A percentile compares a stretch with the other conserved stretches of the same genome.
Evolutionary conservation across 2,888 invertebrate genomes (phyloP).

Genomic region (Hyposoter dolosus): DNA sequence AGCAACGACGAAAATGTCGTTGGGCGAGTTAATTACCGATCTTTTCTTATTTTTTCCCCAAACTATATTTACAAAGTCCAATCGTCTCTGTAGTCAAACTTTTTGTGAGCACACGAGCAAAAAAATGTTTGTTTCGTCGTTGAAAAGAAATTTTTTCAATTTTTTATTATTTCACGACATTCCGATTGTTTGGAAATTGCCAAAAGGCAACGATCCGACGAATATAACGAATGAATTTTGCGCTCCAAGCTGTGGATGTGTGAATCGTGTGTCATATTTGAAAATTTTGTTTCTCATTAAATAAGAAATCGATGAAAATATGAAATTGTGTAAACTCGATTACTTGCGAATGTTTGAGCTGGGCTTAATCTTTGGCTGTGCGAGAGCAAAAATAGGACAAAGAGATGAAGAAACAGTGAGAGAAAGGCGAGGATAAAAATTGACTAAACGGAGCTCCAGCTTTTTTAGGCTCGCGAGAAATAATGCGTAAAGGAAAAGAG

Average conservation of each 20-base stretch:
- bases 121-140: too few relatives aligned
- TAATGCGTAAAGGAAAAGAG: conserved; percentile 10
- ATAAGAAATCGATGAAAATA: not conserved
- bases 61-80: too few relatives aligned
- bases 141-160: too few relatives aligned
- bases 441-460: not conserved
- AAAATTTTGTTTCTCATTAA: not conserved
- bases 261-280: conserved; percentile 5
- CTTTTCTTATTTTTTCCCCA: not conserved
- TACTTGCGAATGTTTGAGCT: not conserved
- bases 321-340: not conserved
- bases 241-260: not conserved
- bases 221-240: not conserved
- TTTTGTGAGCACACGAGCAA: too few relatives aligned
- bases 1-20: not conserved
- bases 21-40: too few relatives aligned
- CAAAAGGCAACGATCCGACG: not conserved
- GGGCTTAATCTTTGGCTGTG: conserved; percentile 24
- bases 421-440: conserved; percentile 30
- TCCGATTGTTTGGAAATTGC: not conserved
- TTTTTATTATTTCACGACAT: not conserved
- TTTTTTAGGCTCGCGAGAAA: conserved; percentile 23
- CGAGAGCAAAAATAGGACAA: not conserved
- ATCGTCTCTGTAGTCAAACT: too few relatives aligned
- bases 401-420: not conserved